Conservation (phyloP, 1,140 invertebrate genomes). For the Heliconius melpomene region DNA sequence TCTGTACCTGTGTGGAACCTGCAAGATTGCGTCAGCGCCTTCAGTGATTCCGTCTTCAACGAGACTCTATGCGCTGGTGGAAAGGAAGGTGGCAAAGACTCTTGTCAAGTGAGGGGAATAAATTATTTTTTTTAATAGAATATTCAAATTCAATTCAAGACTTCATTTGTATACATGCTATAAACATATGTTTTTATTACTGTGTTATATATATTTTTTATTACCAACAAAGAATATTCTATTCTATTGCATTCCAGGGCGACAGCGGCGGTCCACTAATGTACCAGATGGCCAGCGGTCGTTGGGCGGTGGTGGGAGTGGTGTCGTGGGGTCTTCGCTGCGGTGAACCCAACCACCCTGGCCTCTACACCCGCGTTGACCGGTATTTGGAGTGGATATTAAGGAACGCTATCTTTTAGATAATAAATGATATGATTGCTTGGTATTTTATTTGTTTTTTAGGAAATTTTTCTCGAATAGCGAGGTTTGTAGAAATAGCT, state of each 20-base stretch:
- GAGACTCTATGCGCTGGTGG: constrained; percentile 88
- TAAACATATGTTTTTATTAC: no score
- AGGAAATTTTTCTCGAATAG: no score
- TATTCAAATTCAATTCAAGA: no score
- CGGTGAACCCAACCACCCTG: constrained; percentile 85
- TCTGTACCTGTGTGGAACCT: constrained; percentile 91
- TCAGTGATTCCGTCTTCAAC: constrained; percentile 80
- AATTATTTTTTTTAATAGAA: neutral
- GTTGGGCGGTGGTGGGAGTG: constrained; percentile 90
- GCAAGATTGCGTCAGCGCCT: constrained; percentile 84
- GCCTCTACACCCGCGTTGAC: constrained; percentile 87
- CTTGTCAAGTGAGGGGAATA: constrained; percentile 85
- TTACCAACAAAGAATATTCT: no score
- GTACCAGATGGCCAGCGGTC: constrained; percentile 85
- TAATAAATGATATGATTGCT: neutral
- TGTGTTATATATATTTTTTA: no score
- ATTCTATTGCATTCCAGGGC: constrained; percentile 78
- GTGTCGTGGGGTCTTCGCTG: constrained; percentile 91
- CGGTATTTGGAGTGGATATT: constrained; percentile 89
- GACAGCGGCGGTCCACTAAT: constrained; percentile 92
- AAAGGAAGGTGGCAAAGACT: constrained; percentile 87
- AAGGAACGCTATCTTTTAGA: constrained; percentile 82
- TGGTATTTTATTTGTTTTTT: neutral
- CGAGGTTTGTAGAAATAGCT: no score
- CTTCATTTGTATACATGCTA: no score